phyloP scores from a whole-genome alignment of 2,888 invertebrate genomes.

The Frankliniella fusca region DNA sequence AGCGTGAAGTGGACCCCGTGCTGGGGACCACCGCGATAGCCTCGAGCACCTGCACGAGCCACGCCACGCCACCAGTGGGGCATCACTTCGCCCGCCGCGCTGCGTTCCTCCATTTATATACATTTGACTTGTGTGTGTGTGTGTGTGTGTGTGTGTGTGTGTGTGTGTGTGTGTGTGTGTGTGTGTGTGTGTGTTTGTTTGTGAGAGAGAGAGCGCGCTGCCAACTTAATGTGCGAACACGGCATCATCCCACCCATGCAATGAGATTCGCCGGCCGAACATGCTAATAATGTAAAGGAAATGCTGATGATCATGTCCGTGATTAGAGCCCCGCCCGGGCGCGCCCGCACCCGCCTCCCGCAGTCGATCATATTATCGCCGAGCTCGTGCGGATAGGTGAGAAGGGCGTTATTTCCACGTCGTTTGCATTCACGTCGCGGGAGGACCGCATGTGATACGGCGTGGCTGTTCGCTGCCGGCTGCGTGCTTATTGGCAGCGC shows the following conservation, averaged over 20 bases:
- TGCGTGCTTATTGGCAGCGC: not conserved
- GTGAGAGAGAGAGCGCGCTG: not conserved
- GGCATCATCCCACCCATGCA: not conserved
- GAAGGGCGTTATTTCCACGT: too few relatives aligned
- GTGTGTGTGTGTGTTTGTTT: too few relatives aligned
- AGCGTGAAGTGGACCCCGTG: too few relatives aligned
- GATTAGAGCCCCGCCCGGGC: not conserved
- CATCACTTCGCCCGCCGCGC: not conserved
- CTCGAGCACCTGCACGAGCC: too few relatives aligned
- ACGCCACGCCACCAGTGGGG: not conserved
- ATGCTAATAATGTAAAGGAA: not conserved
- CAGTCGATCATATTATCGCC: too few relatives aligned
- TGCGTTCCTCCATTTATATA: constrained; percentile 8
- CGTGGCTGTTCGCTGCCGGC: not conserved
- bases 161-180: not conserved
- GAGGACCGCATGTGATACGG: too few relatives aligned
- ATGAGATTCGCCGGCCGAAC: not conserved
- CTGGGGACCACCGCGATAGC: too few relatives aligned
- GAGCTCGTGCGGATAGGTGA: too few relatives aligned
- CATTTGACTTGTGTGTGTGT: not conserved
- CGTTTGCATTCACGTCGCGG: too few relatives aligned
- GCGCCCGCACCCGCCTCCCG: too few relatives aligned
- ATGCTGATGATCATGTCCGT: not conserved
- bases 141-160: constrained; percentile 8
- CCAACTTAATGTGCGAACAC: not conserved